Conservation (phyloP, 1,140 invertebrate species). For the Metopolophium dirhodum region DNA sequence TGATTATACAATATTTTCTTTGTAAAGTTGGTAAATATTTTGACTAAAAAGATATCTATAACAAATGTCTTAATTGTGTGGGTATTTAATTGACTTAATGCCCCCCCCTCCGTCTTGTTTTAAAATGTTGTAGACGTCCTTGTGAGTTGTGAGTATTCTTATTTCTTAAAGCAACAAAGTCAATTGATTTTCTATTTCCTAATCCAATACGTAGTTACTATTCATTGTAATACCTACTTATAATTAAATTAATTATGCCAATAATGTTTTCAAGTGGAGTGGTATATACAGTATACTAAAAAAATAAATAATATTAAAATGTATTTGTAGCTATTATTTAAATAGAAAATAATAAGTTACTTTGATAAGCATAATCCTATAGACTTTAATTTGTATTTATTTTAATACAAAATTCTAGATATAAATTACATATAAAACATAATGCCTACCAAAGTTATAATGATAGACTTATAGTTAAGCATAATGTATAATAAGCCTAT, state of each 20-base stretch:
- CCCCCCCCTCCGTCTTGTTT: background rate
- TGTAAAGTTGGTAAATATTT: background rate
- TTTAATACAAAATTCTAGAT: background rate
- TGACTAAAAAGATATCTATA: background rate
- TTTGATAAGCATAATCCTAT: background rate
- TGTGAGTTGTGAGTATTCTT: background rate
- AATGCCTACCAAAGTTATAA: background rate
- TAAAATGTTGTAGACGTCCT: background rate
- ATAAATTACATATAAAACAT: background rate
- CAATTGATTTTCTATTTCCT: background rate
- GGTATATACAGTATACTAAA: background rate
- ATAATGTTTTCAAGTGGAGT: background rate
- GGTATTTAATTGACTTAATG: too few species aligned
- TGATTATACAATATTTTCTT: background rate
- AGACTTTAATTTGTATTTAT: background rate
- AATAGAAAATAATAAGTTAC: background rate
- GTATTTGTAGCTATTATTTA: background rate
- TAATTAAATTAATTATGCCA: background rate
- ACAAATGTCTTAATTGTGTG: background rate
- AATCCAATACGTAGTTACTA: background rate
- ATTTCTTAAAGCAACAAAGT: background rate
- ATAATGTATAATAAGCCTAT: background rate
- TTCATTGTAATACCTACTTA: background rate
- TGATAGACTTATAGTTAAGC: background rate
- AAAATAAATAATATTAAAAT: background rate